These are phyloP conservation scores for Macropus fuliginosus DNA, from an alignment of 2,797 vertebrate genomes.

Conservation along the genomic window DNA sequence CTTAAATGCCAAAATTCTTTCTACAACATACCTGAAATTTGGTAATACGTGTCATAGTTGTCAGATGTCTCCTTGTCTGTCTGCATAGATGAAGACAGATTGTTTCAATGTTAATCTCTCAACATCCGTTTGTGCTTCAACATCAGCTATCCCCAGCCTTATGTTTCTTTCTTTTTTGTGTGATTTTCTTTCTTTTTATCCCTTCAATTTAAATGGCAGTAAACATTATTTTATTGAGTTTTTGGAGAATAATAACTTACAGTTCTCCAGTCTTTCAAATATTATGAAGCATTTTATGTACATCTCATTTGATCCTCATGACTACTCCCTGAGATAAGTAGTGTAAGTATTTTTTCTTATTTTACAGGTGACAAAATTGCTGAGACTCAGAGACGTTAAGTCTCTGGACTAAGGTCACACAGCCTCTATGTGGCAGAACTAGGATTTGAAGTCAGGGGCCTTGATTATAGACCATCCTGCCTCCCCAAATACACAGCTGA, in stretches of 20 bases:
- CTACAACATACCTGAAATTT: background rate
- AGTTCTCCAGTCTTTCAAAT: background rate
- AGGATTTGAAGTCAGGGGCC: background rate
- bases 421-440: background rate
- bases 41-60: background rate
- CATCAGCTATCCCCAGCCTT: background rate
- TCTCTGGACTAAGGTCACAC: background rate
- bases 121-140: background rate
- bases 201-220: slow-evolving; percentile 45
- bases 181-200: background rate
- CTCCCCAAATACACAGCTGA: slow-evolving; percentile 35
- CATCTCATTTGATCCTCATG: background rate
- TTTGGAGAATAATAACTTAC: background rate
- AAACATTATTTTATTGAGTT: slow-evolving; percentile 35
- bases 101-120: background rate
- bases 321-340: background rate
- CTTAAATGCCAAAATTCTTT: background rate
- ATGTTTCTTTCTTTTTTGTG: background rate
- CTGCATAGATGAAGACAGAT: background rate
- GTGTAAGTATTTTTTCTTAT: background rate
- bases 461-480: background rate
- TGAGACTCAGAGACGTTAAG: background rate
- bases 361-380: too few species aligned
- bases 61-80: background rate
- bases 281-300: background rate